Percentiles rank a stretch among this genome's conserved stretches.
Conservation (phyloP, 2,888 invertebrate genomes). For the Epicampocera succincta region DNA sequence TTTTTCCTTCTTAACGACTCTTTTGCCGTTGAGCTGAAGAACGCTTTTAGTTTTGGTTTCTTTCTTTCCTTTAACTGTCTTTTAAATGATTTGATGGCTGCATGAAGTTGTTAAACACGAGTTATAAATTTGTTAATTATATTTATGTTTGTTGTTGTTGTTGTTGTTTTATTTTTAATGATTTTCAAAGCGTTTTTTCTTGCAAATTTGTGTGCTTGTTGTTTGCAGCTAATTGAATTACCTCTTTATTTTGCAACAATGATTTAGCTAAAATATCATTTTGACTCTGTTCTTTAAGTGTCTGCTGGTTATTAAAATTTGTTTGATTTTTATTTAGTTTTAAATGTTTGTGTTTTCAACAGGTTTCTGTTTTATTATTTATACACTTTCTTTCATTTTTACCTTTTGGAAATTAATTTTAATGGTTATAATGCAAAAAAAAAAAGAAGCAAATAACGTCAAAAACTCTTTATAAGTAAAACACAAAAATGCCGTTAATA, state of each 20-base stretch:
- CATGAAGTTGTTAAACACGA: conserved; percentile 51
- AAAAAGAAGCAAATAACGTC: conserved; percentile 4
- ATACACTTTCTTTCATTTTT: conserved; percentile 50
- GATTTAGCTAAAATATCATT: conserved; percentile 63
- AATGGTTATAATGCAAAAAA: conserved; percentile 8
- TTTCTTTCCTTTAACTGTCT: conserved; percentile 19
- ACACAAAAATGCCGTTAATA: conserved; percentile 46
- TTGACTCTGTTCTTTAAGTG: conserved; percentile 72
- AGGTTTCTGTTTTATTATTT: conserved; percentile 39
- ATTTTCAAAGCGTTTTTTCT: conserved; percentile 41
- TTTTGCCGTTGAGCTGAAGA: conserved; percentile 18
- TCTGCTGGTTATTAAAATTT: conserved; percentile 53
- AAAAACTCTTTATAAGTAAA: conserved; percentile 27
- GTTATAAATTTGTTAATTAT: conserved; percentile 39
- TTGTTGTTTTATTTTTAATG: conserved; percentile 37
- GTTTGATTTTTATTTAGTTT: conserved; percentile 13
- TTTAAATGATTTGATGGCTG: conserved; percentile 60
- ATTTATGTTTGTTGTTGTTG: conserved; percentile 58
- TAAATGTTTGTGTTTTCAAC: conserved; percentile 50
- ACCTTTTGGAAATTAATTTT: conserved; percentile 26
- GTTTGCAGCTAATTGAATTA: conserved; percentile 47
- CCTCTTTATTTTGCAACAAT: conserved; percentile 71
- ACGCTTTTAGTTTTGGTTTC: background rate
- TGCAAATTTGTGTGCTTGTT: conserved; percentile 39
- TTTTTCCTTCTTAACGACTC: conserved; percentile 15